Evolutionary conservation across 2,888 invertebrate genomes (phyloP).

Genomic region (Philereme transversata): DNA sequence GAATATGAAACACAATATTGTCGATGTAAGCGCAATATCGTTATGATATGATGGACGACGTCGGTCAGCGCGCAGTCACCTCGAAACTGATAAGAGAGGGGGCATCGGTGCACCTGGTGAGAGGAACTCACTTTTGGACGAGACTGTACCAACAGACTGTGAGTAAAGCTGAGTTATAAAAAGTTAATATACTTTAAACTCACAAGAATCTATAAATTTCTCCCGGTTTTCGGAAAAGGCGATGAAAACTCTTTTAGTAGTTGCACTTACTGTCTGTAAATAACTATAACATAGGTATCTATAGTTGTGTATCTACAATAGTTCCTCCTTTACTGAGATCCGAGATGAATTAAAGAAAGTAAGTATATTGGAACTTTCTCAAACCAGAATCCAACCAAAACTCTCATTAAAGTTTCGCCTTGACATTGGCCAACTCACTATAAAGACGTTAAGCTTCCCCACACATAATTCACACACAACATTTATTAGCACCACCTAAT

Average conservation of each 20-base stretch:
- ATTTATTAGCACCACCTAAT: conserved; percentile 50
- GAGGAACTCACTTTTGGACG: conserved; percentile 22
- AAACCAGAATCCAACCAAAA: not conserved
- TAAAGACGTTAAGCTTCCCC: conserved; percentile 18
- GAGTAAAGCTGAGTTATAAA: too few relatives aligned
- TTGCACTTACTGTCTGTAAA: too few relatives aligned
- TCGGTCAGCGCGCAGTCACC: conserved; percentile 78
- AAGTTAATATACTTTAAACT: too few relatives aligned
- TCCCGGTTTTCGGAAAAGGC: too few relatives aligned
- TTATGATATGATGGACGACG: conserved; percentile 80
- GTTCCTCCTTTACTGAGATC: too few relatives aligned
- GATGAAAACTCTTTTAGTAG: too few relatives aligned
- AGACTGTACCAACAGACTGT: conserved; percentile 5
- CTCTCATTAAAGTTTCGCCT: not conserved
- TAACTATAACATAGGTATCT: too few relatives aligned
- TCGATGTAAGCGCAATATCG: conserved; percentile 79
- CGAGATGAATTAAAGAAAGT: too few relatives aligned
- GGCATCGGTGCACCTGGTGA: conserved; percentile 45
- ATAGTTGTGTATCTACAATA: too few relatives aligned
- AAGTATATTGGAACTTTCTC: not conserved
- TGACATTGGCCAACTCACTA: conserved; percentile 4
- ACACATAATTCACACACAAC: conserved; percentile 33
- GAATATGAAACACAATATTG: conserved; percentile 78
- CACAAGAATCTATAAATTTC: too few relatives aligned
- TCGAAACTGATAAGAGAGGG: conserved; percentile 74